A percentile compares a stretch with the other conserved stretches of the same genome.
phyloP scores from a whole-genome alignment of 2,888 invertebrate species.

The Cephalotes varians region DNA sequence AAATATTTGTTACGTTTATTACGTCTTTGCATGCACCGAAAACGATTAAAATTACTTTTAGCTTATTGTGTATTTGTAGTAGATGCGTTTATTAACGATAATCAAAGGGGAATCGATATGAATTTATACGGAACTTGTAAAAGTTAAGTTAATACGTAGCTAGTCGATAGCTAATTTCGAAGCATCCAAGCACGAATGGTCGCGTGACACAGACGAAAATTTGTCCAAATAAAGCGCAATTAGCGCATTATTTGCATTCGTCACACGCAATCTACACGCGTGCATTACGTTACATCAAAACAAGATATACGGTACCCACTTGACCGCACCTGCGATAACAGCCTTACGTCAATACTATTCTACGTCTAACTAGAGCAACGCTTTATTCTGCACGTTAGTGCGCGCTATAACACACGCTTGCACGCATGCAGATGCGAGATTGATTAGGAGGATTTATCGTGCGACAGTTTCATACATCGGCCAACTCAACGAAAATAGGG shows the following conservation, averaged over 20 bases:
- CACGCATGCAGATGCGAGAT: background rate
- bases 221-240: constrained; percentile 4
- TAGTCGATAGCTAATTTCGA: background rate
- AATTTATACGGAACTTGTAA: background rate
- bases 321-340: constrained; percentile 17
- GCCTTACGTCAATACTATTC: background rate
- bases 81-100: background rate
- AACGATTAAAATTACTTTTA: background rate
- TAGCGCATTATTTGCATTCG: background rate
- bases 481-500: constrained; percentile 19
- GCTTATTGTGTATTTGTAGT: background rate
- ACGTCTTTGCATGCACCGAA: background rate
- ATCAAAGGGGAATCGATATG: background rate
- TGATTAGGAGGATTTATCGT: background rate
- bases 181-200: background rate
- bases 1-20: background rate
- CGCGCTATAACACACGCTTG: too few relatives aligned
- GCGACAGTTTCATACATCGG: constrained; percentile 28
- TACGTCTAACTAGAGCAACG: background rate
- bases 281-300: constrained; percentile 15
- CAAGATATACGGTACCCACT: background rate
- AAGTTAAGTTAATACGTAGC: background rate
- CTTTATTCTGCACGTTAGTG: background rate
- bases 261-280: constrained; percentile 9
- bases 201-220: constrained; percentile 13